Percentiles rank a stretch among this genome's conserved stretches.
phyloP scores from a whole-genome alignment of 2,797 vertebrate species.

The Ctenopoma kingsleyae region DNA sequence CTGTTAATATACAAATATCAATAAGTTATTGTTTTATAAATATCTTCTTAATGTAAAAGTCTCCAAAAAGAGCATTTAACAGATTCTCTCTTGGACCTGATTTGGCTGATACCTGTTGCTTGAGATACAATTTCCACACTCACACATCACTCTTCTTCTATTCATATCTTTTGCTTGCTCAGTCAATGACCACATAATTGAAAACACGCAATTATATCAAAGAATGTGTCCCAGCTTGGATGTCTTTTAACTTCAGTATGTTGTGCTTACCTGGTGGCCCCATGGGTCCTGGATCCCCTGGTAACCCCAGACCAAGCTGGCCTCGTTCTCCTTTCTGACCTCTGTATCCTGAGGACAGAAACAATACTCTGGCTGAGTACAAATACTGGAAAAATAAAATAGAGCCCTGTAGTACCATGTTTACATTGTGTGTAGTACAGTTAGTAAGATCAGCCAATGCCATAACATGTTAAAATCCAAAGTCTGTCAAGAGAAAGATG shows the following conservation, averaged over 20 bases:
- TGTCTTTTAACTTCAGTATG: not conserved
- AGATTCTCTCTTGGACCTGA: too few species aligned
- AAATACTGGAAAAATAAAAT: constrained; percentile 14
- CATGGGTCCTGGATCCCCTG: constrained; percentile 89
- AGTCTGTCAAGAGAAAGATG: constrained; percentile 35
- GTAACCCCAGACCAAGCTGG: constrained; percentile 93
- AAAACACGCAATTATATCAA: not conserved
- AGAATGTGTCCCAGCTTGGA: too few species aligned
- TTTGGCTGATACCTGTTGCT: too few species aligned
- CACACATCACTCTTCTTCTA: not conserved
- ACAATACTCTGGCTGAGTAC: constrained; percentile 44
- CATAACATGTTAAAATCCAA: constrained; percentile 37
- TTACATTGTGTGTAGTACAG: not conserved
- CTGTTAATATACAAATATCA: too few species aligned
- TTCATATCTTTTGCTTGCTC: not conserved
- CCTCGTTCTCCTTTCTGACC: constrained; percentile 99
- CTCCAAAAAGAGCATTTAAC: too few species aligned
- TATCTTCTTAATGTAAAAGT: too few species aligned
- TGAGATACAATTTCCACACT: too few species aligned
- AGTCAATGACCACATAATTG: not conserved
- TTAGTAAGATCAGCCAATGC: constrained; percentile 71
- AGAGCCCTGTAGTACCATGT: not conserved
- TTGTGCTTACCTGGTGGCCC: constrained; percentile 89
- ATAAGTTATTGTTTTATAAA: too few species aligned
- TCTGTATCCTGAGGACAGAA: constrained; percentile 90